phyloP scores from a whole-genome alignment of 2,797 vertebrate genomes.

The Pangasius mekongensis region DNA sequence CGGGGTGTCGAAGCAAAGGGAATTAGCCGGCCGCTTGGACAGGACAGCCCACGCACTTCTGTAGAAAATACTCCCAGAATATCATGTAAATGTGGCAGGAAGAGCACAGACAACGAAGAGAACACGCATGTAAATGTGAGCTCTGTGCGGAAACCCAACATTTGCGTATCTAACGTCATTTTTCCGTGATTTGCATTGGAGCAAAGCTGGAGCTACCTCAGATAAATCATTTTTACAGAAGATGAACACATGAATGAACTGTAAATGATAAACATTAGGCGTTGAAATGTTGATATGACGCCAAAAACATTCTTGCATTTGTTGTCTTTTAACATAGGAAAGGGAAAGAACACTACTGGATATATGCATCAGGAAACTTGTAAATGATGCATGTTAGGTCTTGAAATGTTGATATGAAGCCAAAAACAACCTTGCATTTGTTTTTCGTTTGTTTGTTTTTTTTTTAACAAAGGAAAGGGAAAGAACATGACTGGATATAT shows the following conservation, averaged over 20 bases:
- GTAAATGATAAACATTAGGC: neutral
- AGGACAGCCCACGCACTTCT: neutral
- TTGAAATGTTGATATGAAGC: too few relatives aligned
- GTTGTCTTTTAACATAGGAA: neutral
- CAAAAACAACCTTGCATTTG: too few relatives aligned
- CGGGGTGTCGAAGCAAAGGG: too few relatives aligned
- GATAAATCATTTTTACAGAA: neutral
- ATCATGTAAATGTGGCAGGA: slow-evolving; percentile 18
- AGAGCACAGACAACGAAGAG: slow-evolving; percentile 14
- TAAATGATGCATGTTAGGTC: too few relatives aligned
- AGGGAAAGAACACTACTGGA: neutral
- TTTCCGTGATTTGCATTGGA: slow-evolving; percentile 65
- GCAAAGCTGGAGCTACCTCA: neutral
- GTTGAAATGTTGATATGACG: neutral
- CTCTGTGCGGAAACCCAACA: slow-evolving; percentile 32
- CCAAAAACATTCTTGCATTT: too few relatives aligned
- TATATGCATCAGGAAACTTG: neutral
- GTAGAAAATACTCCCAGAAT: neutral
- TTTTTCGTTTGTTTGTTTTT: too few relatives aligned
- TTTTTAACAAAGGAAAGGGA: too few relatives aligned
- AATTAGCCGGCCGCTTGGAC: neutral
- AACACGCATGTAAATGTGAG: slow-evolving; percentile 31
- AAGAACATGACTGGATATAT: too few relatives aligned
- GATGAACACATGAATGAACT: neutral
- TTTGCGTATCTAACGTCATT: slow-evolving; percentile 67